Conservation (phyloP, 2,888 invertebrate genomes). For the Druceiella hillmani region DNA sequence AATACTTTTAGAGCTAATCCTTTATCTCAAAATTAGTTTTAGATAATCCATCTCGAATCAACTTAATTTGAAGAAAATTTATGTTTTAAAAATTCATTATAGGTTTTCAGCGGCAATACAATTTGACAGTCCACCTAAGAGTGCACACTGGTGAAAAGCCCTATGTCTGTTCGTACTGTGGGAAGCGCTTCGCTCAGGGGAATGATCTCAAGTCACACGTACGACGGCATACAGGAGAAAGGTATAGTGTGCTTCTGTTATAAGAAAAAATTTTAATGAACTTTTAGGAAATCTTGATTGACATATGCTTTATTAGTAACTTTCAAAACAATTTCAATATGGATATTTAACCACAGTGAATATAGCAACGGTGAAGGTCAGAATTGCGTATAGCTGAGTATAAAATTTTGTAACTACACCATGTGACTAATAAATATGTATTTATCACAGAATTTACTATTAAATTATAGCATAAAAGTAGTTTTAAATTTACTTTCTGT, state of each 20-base stretch:
- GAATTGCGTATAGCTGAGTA: no score
- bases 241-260: slow-evolving; percentile 24
- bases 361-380: no score
- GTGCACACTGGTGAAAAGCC: slow-evolving; percentile 45
- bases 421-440: no score
- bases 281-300: slow-evolving; percentile 1
- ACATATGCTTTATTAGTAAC: not conserved
- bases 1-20: not conserved
- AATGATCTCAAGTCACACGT: slow-evolving; percentile 43
- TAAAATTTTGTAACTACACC: no score
- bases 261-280: no score
- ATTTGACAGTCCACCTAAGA: slow-evolving; percentile 41
- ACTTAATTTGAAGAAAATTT: no score
- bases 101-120: slow-evolving; percentile 33
- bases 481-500: no score
- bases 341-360: no score
- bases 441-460: no score
- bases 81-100: no score
- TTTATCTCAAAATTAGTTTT: not conserved
- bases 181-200: slow-evolving; percentile 43
- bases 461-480: no score
- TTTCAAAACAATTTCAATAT: not conserved
- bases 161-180: slow-evolving; percentile 41
- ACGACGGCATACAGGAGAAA: slow-evolving; percentile 39
- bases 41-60: slow-evolving; percentile 3